These are phyloP conservation scores for Tribolium madens DNA, from an alignment of 1,140 invertebrate species.

Conservation along the genomic window DNA sequence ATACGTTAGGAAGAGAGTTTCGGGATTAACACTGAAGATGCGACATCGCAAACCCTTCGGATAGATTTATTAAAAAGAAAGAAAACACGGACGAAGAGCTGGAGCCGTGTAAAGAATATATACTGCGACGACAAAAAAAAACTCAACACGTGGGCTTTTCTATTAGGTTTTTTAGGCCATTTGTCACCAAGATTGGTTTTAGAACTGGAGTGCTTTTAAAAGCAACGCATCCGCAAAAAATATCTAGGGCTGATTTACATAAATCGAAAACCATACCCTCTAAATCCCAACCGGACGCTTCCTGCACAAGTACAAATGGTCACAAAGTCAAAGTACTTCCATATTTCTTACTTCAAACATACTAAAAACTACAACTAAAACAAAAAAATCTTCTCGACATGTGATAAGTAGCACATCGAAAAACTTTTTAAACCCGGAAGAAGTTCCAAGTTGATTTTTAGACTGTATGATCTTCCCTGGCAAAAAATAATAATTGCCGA, in stretches of 20 bases:
- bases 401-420: not conserved
- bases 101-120: slow-evolving; percentile 21
- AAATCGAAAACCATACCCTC: slow-evolving; percentile 29
- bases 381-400: not conserved
- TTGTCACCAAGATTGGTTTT: slow-evolving; percentile 45
- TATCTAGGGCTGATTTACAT: slow-evolving; percentile 21
- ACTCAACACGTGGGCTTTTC: slow-evolving; percentile 44
- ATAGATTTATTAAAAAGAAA: slow-evolving; percentile 42
- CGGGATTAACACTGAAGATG: slow-evolving; percentile 30
- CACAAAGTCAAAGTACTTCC: not conserved
- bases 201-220: slow-evolving; percentile 32
- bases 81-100: not conserved
- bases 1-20: slow-evolving; percentile 28
- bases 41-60: slow-evolving; percentile 21
- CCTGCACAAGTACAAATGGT: not conserved
- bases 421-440: not conserved
- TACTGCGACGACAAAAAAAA: slow-evolving; percentile 14
- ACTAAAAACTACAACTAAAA: no score
- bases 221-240: slow-evolving; percentile 36
- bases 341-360: no score
- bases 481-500: slow-evolving; percentile 4
- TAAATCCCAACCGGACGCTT: not conserved
- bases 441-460: not conserved
- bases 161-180: slow-evolving; percentile 43
- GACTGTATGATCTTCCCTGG: not conserved